Percentiles rank a stretch among this genome's conserved stretches.
phyloP scores from a whole-genome alignment of 2,113 vertebrate species.

The Morone saxatilis region DNA sequence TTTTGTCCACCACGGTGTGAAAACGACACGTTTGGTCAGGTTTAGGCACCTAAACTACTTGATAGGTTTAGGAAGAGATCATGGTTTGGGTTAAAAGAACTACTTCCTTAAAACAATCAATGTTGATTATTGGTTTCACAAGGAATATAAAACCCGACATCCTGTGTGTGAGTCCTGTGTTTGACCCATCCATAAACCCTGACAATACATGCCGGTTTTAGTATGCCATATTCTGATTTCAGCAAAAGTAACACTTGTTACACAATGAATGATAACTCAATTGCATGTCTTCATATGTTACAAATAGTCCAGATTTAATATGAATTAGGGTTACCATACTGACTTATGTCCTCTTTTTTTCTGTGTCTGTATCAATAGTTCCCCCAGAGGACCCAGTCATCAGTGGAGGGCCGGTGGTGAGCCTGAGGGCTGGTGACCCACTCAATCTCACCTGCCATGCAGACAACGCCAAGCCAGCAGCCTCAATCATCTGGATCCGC shows the following conservation, averaged over 20 bases:
- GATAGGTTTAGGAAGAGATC: too few species aligned
- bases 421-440: constrained; percentile 93
- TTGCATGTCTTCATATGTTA: neutral
- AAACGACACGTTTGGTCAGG: too few species aligned
- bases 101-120: too few species aligned
- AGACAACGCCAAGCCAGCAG: constrained; percentile 96
- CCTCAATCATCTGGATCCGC: constrained; percentile 96
- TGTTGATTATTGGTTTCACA: too few species aligned
- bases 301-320: neutral
- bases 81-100: too few species aligned
- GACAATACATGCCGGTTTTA: too few species aligned
- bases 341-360: constrained; percentile 5
- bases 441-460: constrained; percentile 98
- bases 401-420: constrained; percentile 93
- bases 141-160: too few species aligned
- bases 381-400: constrained; percentile 97
- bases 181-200: too few species aligned
- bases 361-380: constrained; percentile 81
- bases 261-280: neutral
- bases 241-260: neutral
- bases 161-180: too few species aligned
- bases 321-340: neutral
- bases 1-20: too few species aligned
- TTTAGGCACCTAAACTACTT: too few species aligned
- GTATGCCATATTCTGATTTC: neutral